phyloP scores from a whole-genome alignment of 2,888 invertebrate species.

The Agonum fuliginosum region DNA sequence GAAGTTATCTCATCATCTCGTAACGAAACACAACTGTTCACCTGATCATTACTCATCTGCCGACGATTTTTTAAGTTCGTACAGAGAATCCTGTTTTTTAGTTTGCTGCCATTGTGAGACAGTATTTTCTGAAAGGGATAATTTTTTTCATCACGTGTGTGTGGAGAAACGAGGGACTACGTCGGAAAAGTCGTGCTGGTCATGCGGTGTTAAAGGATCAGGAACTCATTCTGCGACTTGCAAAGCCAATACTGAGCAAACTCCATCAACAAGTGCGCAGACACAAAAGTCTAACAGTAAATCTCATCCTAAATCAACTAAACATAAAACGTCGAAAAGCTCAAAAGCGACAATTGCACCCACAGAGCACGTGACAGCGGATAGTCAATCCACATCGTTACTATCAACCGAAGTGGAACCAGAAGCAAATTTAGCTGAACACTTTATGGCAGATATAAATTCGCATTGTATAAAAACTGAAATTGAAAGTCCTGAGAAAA shows the following conservation, averaged over 20 bases:
- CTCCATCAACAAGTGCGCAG: constrained; percentile 49
- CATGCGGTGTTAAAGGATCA: constrained; percentile 53
- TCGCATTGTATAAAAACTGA: constrained; percentile 8
- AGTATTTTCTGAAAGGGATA: constrained; percentile 84
- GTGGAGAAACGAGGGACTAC: constrained; percentile 62
- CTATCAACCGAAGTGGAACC: constrained; percentile 34
- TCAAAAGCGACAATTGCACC: constrained; percentile 23
- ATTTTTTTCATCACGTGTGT: constrained; percentile 86
- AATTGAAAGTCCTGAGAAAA: constrained; percentile 23
- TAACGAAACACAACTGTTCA: constrained; percentile 85
- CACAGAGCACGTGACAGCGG: constrained; percentile 52
- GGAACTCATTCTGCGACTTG: constrained; percentile 38
- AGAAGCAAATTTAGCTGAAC: constrained; percentile 35
- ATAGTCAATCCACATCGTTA: constrained; percentile 46
- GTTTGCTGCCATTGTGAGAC: constrained; percentile 89
- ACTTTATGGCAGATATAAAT: constrained; percentile 41
- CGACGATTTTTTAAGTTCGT: constrained; percentile 80
- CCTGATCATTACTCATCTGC: constrained; percentile 81
- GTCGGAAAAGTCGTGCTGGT: constrained; percentile 49
- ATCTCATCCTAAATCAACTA: constrained; percentile 39
- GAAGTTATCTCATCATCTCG: constrained; percentile 85
- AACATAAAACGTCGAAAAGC: constrained; percentile 35
- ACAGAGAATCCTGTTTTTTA: constrained; percentile 82
- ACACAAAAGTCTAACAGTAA: constrained; percentile 51
- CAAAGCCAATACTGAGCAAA: constrained; percentile 37